Conservation (phyloP, 2,797 vertebrate species). For the Chiloscyllium punctatum region DNA sequence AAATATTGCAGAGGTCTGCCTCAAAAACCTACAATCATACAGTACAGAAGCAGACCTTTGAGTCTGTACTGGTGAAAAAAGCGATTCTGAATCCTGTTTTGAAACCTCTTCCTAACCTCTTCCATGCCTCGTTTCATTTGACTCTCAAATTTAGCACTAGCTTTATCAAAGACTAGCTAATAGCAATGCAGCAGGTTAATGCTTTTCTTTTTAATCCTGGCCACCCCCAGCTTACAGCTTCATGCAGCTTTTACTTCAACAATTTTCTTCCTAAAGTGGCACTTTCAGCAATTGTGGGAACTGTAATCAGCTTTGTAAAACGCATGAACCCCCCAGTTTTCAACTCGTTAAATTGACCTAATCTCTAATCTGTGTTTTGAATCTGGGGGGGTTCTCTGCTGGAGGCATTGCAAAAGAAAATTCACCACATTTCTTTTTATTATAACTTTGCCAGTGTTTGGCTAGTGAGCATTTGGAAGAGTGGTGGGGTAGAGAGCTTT, state of each 20-base stretch:
- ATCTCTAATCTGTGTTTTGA: neutral
- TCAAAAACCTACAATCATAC: neutral
- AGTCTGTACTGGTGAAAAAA: no score
- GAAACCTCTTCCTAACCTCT: neutral
- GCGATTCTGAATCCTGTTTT: neutral
- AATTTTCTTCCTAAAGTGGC: neutral
- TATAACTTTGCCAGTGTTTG: neutral
- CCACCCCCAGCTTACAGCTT: neutral
- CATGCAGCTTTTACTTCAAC: neutral
- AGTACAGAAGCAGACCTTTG: no score
- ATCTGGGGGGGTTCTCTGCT: neutral
- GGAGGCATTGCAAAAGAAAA: neutral
- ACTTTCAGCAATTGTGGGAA: neutral
- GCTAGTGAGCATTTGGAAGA: neutral
- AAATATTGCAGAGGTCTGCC: neutral
- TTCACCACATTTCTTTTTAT: neutral
- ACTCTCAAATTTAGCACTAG: neutral
- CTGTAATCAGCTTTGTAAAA: neutral
- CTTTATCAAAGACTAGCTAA: neutral
- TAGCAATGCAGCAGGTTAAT: neutral
- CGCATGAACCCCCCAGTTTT: neutral
- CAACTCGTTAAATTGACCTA: neutral
- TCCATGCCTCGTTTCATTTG: neutral
- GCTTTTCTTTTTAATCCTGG: neutral
- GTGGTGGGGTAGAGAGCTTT: neutral